Percentiles rank a stretch among this genome's conserved stretches.
Conservation (phyloP, 30 jellyfish, hydroid and myxozoan genomes). For the Sanderia malayensis region DNA sequence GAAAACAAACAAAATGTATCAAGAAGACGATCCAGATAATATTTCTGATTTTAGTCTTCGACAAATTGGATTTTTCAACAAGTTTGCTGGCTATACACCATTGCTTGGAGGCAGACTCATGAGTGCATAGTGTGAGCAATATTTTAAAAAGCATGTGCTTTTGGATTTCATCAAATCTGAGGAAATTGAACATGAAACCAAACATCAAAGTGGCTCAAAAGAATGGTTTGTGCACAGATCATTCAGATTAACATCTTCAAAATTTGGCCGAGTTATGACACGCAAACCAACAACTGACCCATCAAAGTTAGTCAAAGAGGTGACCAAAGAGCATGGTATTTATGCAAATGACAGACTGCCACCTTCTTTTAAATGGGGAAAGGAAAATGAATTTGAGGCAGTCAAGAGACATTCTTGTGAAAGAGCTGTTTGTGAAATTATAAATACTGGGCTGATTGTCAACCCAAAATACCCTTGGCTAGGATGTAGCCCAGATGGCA, state of each 20-base stretch:
- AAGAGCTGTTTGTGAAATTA: not conserved
- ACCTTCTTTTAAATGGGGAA: slow-evolving; percentile 18
- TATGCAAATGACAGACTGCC: not conserved
- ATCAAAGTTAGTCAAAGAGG: not conserved
- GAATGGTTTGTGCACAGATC: not conserved
- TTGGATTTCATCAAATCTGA: not conserved
- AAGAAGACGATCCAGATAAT: not conserved
- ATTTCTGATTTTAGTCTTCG: too few relatives aligned
- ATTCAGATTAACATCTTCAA: not conserved
- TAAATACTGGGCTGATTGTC: too few relatives aligned
- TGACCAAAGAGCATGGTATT: not conserved
- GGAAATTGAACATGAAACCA: not conserved
- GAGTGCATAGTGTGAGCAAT: not conserved
- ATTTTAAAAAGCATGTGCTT: too few relatives aligned
- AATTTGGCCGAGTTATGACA: not conserved
- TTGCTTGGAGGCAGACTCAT: not conserved
- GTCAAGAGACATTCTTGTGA: not conserved
- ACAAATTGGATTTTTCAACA: not conserved
- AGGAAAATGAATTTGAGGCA: slow-evolving; percentile 15
- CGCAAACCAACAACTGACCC: not conserved
- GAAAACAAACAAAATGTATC: not conserved
- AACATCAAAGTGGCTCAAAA: not conserved
- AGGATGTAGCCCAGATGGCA: too few relatives aligned
- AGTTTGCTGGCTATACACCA: not conserved
- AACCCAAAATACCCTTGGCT: too few relatives aligned